Base-by-base conservation (phyloP, 2,113 vertebrate genomes). In the Porphyrio hochstetteri region DNA sequence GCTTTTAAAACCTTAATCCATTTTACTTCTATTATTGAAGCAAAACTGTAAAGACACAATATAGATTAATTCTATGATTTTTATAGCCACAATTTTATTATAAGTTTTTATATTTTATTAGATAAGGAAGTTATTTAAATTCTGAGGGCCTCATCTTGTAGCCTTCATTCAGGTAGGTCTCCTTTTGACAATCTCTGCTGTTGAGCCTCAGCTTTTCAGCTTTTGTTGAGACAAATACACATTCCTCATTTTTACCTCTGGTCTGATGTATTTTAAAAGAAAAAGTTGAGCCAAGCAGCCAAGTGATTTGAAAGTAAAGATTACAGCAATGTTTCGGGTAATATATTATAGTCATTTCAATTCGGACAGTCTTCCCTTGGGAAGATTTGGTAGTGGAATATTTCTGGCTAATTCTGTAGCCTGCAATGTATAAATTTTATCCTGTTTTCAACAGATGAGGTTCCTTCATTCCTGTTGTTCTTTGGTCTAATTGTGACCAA, bases 11-110 rank as follows among this genome's bases (percentile, higher is more conserved):
- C 88, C 95, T 92, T 86, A 93, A 96, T 96, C 89, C 93, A 42
- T 94, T 96, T 93, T 97, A 96, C 77, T 89, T 95, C 86, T 96
- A 94, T 96, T 96, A 96, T 95, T 88, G 95, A 91, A 96, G 95
- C 88, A 84, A 93, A 95, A 96, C 61, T 88, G 90, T 96, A 69
- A 96, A 95, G 93, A 84, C 95, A 96, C 92, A 93, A 93, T 95
- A 82, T 94, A 96, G 93, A 96, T 95, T 96, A 95, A 97, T 96
- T 94, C 93, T 59, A 35, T 86, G 86, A 94, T 90, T 95, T 97
- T 97, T 91, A 94, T 82, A 84, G 77, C 57, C 69, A 86, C 81
- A 48, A 44, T 95, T 97, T 96, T 96, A 97, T 86, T 87, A 6
- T 71, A 94, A 93, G 90, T 96, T 96, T 95, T 95, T 94, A 88